Evolutionary conservation across 37 sponge, comb jelly and placozoan species (phyloP).

Genomic region (Theonella swinhoei): DNA sequence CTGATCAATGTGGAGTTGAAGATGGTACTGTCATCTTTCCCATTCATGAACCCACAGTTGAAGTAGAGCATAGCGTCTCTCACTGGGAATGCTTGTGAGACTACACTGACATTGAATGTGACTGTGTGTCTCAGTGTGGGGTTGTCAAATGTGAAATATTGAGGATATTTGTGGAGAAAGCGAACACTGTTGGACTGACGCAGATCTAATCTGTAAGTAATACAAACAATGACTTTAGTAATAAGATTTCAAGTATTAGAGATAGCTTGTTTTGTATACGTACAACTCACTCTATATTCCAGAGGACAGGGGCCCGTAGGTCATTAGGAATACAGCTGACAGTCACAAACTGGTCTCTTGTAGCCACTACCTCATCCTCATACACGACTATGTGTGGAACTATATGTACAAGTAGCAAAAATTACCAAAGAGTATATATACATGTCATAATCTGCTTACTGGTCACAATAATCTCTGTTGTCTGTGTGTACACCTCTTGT

Average conservation of each 20-base stretch:
- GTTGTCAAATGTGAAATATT: not conserved
- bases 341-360: not conserved
- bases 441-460: not conserved
- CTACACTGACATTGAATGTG: constrained; percentile 12
- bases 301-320: constrained; percentile 16
- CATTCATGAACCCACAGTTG: constrained; percentile 8
- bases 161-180: not conserved
- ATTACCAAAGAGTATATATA: not conserved
- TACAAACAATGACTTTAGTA: too few species aligned
- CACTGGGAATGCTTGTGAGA: not conserved
- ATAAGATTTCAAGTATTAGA: too few species aligned
- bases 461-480: constrained; percentile 2
- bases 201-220: too few species aligned
- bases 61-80: not conserved
- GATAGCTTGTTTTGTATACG: too few species aligned
- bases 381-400: constrained; percentile 12
- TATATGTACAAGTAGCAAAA: not conserved
- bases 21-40: not conserved
- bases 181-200: too few species aligned
- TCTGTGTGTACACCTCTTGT: not conserved
- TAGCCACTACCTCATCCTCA: not conserved
- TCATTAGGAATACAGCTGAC: constrained; percentile 29
- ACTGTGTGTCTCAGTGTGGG: constrained; percentile 8
- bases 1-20: not conserved
- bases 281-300: constrained; percentile 16